phyloP scores from a whole-genome alignment of 1,140 invertebrate genomes.

The Goniozus legneri region DNA sequence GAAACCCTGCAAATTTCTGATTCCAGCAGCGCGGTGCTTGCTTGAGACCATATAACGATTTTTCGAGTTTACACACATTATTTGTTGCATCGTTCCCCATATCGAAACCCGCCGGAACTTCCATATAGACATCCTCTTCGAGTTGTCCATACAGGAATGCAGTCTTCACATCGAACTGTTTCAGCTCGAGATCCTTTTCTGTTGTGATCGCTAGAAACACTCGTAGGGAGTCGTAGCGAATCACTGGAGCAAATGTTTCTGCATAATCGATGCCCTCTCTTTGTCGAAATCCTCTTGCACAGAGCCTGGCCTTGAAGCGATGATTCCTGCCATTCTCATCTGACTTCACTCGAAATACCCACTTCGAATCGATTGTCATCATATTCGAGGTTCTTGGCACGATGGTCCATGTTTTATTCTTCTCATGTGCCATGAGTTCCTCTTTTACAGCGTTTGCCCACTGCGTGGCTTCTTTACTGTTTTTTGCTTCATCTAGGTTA shows the following conservation, averaged over 20 bases:
- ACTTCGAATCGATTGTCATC: conserved; percentile 7
- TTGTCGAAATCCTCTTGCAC: conserved; percentile 1
- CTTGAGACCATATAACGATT: conserved; percentile 1
- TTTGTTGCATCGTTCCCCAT: not conserved
- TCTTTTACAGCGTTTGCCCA: conserved; percentile 6
- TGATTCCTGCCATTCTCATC: not conserved
- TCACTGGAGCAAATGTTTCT: not conserved
- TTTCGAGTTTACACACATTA: not conserved
- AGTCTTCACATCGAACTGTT: not conserved
- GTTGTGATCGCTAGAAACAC: not conserved
- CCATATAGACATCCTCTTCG: not conserved
- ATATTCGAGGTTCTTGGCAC: not conserved
- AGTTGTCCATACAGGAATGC: not conserved
- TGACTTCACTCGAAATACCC: not conserved
- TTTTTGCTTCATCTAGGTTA: conserved; percentile 1
- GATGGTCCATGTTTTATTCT: not conserved
- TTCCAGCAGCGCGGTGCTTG: conserved; percentile 16
- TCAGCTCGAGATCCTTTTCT: not conserved
- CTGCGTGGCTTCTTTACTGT: not conserved
- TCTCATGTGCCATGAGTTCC: not conserved
- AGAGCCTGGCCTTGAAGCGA: not conserved
- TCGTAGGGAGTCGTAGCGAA: not conserved
- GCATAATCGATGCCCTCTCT: not conserved
- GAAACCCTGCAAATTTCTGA: conserved; percentile 6
- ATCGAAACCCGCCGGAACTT: not conserved